Conservation (phyloP, 2,113 vertebrate genomes). For the Lagopus leucura region DNA sequence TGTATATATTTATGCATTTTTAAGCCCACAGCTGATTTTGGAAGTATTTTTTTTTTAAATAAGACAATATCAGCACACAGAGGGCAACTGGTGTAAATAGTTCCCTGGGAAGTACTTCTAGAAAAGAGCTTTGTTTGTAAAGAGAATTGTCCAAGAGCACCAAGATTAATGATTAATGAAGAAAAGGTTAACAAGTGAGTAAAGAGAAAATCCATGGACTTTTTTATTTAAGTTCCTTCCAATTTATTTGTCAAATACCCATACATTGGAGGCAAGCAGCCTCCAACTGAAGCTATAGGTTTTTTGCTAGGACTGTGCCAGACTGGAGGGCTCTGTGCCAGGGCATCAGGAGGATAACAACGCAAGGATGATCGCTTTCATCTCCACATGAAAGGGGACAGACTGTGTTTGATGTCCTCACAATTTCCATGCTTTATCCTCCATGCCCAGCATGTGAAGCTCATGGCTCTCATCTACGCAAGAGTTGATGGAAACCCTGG, state of each 20-base stretch:
- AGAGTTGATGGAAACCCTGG: neutral
- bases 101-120: neutral
- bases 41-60: neutral
- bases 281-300: neutral
- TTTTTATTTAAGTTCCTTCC: neutral
- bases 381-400: neutral
- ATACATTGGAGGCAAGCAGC: neutral
- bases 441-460: neutral
- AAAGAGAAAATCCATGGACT: neutral
- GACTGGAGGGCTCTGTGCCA: neutral
- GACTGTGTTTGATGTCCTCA: neutral
- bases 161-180: neutral
- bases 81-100: neutral
- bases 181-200: neutral
- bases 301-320: neutral
- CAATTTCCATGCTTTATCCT: neutral
- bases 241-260: neutral
- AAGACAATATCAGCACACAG: neutral
- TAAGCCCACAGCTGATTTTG: neutral
- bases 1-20: neutral
- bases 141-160: neutral
- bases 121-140: neutral
- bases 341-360: neutral
- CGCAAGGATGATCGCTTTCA: neutral
- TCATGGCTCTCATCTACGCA: neutral